Conservation (phyloP, 1,140 invertebrate genomes). For the Platyscapa corneri region DNA sequence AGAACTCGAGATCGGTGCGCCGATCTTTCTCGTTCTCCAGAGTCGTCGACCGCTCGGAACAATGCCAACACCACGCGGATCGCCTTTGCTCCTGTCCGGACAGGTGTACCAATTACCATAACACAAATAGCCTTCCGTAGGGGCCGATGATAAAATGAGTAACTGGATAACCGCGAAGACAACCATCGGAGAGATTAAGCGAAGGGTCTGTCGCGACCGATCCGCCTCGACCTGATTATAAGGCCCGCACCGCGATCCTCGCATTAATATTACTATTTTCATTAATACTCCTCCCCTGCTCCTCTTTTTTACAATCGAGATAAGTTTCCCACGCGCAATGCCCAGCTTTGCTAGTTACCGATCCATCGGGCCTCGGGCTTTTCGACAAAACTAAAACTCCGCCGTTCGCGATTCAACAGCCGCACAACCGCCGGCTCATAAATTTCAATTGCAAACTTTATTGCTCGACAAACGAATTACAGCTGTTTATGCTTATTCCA, state of each 20-base stretch:
- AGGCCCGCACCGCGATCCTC: neutral
- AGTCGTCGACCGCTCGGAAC: conserved; percentile 48
- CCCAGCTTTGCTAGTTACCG: too few species aligned
- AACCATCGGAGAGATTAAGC: neutral
- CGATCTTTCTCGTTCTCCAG: neutral
- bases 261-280: too few species aligned
- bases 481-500: too few species aligned
- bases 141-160: conserved; percentile 26
- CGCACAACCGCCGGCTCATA: too few species aligned
- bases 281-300: too few species aligned
- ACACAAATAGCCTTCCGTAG: conserved; percentile 53
- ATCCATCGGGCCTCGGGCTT: too few species aligned
- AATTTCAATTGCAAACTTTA: too few species aligned
- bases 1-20: neutral
- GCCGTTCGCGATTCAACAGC: too few species aligned
- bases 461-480: too few species aligned
- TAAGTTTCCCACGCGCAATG: too few species aligned
- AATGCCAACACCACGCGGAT: conserved; percentile 52
- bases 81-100: conserved; percentile 28
- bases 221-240: neutral
- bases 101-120: conserved; percentile 64
- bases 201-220: neutral
- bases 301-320: too few species aligned
- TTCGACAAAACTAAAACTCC: too few species aligned
- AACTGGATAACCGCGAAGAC: neutral